Evolutionary conservation across 2,113 vertebrate genomes (phyloP), one percentile per base, ranked within the genome.

Genomic region (Argyrosomus japonicus): DNA sequence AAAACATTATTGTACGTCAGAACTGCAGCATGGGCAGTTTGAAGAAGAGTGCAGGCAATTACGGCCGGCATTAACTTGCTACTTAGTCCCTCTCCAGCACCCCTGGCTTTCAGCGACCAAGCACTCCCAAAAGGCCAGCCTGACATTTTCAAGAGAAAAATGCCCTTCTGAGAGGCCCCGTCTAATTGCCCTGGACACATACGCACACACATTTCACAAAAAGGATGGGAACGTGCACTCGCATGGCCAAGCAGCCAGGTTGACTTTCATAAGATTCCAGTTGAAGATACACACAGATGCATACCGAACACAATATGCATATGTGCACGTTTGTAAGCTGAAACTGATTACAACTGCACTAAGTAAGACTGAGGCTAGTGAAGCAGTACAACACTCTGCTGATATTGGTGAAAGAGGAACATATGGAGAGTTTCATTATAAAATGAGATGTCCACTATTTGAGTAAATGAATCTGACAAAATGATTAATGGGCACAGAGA

Each of bases 71-170:
- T 93, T 91, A 92, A 80, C 77, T 68, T 57, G 84, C 80, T 82
- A 84, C 84, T 80, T 84, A 84, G 83, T 85, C 84, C 72, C 84
- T 70, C 70, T 86, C 79, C 53, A 36, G 72, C 58, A 82, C 75
- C 86, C 69, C 74, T 78, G 79, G 83, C 88, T 93, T 91, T 92
- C 83, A 89, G 27, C 81, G 57, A 75, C 93, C 62, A 88, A 90
- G 92, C 81, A 62, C 73, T 89, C 79, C 88, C 92, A 83, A 95
- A 95, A 95, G 93, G 93, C 92, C 93, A 94, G 80, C 62, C 77
- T 95, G 93, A 94, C 93, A 95, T 94, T 94, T 95, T 92, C 88
- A 90, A 83, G 84, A 88, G 88, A 90, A 93, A 93, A 89, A 85
- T 82, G 79, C 64, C 78, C 88, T 88, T 87, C 86, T 84, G 85